Evolutionary conservation across 2,888 invertebrate species (phyloP).

Genomic region (Tiphia femorata): DNA sequence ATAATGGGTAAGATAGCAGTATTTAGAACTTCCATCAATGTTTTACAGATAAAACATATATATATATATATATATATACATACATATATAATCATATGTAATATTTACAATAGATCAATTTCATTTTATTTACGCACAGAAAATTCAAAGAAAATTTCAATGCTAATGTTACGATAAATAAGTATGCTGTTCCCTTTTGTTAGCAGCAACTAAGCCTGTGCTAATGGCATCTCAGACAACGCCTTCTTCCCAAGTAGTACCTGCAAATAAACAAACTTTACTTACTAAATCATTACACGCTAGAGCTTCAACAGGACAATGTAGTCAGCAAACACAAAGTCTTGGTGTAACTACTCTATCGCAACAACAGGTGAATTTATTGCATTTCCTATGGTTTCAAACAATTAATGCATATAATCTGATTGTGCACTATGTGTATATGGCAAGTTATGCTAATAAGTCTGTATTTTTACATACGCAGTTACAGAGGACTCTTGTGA

Average conservation of each 20-base stretch:
- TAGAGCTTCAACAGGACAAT: constrained; percentile 61
- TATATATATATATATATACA: not conserved
- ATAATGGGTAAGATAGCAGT: constrained; percentile 67
- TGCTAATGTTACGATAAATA: not conserved
- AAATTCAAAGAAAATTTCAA: not conserved
- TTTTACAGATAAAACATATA: not conserved
- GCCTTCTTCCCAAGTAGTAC: constrained; percentile 63
- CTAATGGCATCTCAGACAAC: constrained; percentile 64
- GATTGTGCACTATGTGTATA: not conserved
- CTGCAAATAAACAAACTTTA: constrained; percentile 65
- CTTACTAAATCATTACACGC: constrained; percentile 65
- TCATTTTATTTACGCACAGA: not conserved
- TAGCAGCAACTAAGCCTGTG: constrained; percentile 65
- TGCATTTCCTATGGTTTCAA: not conserved
- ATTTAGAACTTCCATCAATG: too few species aligned
- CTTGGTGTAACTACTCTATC: constrained; percentile 63
- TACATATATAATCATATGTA: not conserved
- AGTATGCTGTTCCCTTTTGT: constrained; percentile 1
- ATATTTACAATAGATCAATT: not conserved
- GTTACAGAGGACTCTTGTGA: constrained; percentile 55
- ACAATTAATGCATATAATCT: not conserved
- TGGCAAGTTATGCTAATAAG: not conserved
- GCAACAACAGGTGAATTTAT: constrained; percentile 60
- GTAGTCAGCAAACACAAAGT: constrained; percentile 63
- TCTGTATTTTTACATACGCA: constrained; percentile 14